Base-by-base conservation (phyloP, 2,888 invertebrate species). In the Loripinus fragilis region DNA sequence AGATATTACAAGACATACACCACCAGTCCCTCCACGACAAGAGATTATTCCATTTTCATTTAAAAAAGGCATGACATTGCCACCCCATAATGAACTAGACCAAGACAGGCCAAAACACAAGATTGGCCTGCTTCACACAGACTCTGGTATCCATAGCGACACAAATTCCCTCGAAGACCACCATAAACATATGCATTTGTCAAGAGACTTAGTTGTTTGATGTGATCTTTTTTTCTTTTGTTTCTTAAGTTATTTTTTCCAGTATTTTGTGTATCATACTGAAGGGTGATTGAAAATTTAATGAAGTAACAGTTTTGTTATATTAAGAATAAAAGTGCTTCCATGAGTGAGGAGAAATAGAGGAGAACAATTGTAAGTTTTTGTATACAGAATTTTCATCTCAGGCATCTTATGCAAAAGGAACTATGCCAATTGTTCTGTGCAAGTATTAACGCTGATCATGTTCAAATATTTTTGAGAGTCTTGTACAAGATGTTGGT, bases 21-120 rank as follows among this genome's bases (percentile, higher is more conserved):
- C 52, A 10, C 50, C 50, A 52, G 23, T 70, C 33, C 80, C 77
- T 33, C 76, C 75, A 12, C 78, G 78, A 17, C 84, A 84, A 52
- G 81, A 84, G 69, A 84, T 84, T 35, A 79, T 84, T 28, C 84
- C 84, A 78, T 84, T 84, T 41, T 84, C 84, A 68, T 84, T 84
- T 66, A 84, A 84, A 71, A 84, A 81, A 41, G 81, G 81, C 55
- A 55, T 84, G 71, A 71, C 79, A 28, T 66, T 78, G 3, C 78
- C 78, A 28, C 74, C 52, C 35, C 67, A 67, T 23, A 67, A 17
- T 38, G 69, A 69, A 41, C 23, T 41, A 68, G 74, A 74, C 38
- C 38, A 45, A 23, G 81, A 78, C n/a, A 75, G 81, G 69, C 78
- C 81, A 20, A 74, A 70, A 35, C 79, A 76, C 74, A 82, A 82